These are phyloP conservation scores for Chromoteleia sp. DNA, from an alignment of 2,888 invertebrate species.

Conservation along the genomic window DNA sequence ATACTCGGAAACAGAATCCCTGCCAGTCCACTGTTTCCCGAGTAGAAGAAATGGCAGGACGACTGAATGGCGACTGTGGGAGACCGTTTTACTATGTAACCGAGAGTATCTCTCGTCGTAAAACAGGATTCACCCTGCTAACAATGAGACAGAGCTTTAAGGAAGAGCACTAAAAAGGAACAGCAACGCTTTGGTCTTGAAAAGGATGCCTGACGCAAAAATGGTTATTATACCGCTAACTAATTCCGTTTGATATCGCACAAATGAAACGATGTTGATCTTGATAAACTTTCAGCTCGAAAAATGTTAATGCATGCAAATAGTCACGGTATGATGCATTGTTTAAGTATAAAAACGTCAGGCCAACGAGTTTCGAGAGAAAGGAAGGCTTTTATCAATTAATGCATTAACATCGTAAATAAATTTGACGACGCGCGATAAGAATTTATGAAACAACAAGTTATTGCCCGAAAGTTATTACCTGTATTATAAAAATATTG, in stretches of 20 bases:
- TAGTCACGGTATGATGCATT: background rate
- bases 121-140: slow-evolving; percentile 42
- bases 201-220: slow-evolving; percentile 32
- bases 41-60: slow-evolving; percentile 53
- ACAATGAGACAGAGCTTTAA: slow-evolving; percentile 53
- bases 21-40: slow-evolving; percentile 50
- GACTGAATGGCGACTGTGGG: slow-evolving; percentile 61
- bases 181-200: slow-evolving; percentile 19
- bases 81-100: slow-evolving; percentile 63
- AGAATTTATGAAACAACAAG: slow-evolving; percentile 14
- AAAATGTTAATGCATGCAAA: slow-evolving; percentile 28
- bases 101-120: slow-evolving; percentile 50
- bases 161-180: slow-evolving; percentile 42
- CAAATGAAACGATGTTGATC: slow-evolving; percentile 44
- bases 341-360: slow-evolving; percentile 6
- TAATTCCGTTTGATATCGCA: slow-evolving; percentile 38
- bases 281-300: slow-evolving; percentile 25
- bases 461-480: background rate
- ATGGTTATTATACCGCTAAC: slow-evolving; percentile 42
- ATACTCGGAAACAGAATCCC: slow-evolving; percentile 32
- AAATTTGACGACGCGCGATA: background rate
- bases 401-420: background rate
- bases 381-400: too few species aligned
- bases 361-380: background rate
- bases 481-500: slow-evolving; percentile 2